Percentiles rank a stretch among this genome's conserved stretches.
phyloP scores from a whole-genome alignment of 2,888 invertebrate species.

The Syritta pipiens region DNA sequence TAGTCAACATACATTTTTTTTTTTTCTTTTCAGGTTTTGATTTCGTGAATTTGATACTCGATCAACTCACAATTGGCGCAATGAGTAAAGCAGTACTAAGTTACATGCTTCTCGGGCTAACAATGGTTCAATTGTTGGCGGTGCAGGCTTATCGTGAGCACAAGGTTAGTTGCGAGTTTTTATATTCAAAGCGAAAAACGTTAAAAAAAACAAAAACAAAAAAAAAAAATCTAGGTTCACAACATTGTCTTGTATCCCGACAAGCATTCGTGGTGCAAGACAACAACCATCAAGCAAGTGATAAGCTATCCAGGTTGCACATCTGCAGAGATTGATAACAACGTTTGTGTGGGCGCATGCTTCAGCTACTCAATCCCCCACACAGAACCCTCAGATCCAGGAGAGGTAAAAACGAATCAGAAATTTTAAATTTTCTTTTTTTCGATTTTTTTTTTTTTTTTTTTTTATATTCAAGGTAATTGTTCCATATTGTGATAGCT shows the following conservation, averaged over 20 bases:
- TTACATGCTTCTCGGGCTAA: slow-evolving; percentile 20
- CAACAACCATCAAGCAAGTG: slow-evolving; percentile 84
- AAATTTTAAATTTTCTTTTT: slow-evolving; percentile 73
- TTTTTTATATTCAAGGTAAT: slow-evolving; percentile 75
- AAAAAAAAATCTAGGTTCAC: too few species aligned
- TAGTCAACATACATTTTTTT: background rate
- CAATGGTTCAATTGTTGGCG: slow-evolving; percentile 22
- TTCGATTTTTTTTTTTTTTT: background rate
- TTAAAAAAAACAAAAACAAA: too few species aligned
- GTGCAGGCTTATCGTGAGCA: slow-evolving; percentile 56
- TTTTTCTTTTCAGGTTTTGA: background rate
- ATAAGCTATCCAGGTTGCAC: slow-evolving; percentile 84
- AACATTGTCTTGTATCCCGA: slow-evolving; percentile 86
- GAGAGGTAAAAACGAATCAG: too few species aligned
- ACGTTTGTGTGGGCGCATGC: slow-evolving; percentile 86
- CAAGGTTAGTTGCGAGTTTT: slow-evolving; percentile 36
- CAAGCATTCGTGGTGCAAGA: slow-evolving; percentile 86
- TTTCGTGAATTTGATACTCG: background rate
- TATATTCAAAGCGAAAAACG: too few species aligned
- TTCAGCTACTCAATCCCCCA: slow-evolving; percentile 86
- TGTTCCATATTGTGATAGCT: slow-evolving; percentile 85
- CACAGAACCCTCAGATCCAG: slow-evolving; percentile 84
- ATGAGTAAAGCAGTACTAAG: slow-evolving; percentile 30
- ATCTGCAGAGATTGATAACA: slow-evolving; percentile 84
- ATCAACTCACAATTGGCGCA: too few species aligned